These are phyloP conservation scores for Peromyscus nudipes DNA, from an alignment of 2,797 vertebrate genomes.

Conservation along the genomic window DNA sequence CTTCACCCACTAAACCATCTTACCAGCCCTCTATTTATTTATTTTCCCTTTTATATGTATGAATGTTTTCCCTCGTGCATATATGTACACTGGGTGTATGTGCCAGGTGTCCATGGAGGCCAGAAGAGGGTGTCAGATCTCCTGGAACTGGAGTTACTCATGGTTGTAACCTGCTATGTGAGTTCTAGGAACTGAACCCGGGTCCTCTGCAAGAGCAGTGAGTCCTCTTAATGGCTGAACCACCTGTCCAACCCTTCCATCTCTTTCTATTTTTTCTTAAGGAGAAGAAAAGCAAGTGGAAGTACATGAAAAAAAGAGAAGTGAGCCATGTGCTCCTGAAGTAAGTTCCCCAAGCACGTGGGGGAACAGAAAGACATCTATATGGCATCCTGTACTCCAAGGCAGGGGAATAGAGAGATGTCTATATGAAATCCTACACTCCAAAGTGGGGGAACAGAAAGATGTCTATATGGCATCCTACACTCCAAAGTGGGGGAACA, in stretches of 20 bases:
- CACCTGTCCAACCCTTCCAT: background rate
- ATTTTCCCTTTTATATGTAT: background rate
- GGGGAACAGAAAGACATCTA: too few relatives aligned
- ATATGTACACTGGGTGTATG: background rate
- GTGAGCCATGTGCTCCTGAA: rapidly evolving
- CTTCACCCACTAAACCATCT: background rate
- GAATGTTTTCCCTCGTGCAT: background rate
- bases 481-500: background rate
- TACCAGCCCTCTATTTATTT: background rate
- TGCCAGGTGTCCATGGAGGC: background rate
- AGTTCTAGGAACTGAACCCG: background rate
- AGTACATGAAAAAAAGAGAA: background rate
- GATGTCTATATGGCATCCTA: rapidly evolving
- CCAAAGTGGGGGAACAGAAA: rapidly evolving
- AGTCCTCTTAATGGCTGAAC: background rate
- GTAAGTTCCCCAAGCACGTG: rapidly evolving
- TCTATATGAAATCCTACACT: too few relatives aligned
- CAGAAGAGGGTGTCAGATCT: background rate
- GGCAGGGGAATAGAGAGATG: too few relatives aligned
- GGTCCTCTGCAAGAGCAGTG: background rate
- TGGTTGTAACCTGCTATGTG: background rate
- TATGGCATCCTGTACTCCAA: rapidly evolving
- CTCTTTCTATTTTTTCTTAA: background rate
- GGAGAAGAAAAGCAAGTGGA: background rate
- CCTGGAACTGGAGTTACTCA: background rate